These are phyloP conservation scores for Phaethon lepturus DNA, from an alignment of 2,113 vertebrate genomes.

Conservation along the genomic window DNA sequence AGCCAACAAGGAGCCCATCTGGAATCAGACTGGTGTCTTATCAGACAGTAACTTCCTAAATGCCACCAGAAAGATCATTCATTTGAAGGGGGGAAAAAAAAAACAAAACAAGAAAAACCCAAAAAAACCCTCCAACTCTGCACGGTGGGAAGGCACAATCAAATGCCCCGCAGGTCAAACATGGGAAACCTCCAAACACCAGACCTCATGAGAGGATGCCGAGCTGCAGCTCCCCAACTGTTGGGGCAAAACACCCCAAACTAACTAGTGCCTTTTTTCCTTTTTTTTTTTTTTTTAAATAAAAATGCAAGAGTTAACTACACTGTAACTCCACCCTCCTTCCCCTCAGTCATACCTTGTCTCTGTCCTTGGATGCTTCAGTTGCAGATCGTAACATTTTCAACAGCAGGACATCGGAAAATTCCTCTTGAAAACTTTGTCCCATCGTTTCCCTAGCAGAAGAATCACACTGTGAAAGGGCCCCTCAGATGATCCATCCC, in stretches of 20 bases:
- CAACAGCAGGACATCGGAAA: constrained; percentile 91
- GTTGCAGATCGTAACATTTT: constrained; percentile 90
- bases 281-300: not conserved
- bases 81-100: not conserved
- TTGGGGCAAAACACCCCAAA: rapidly evolving
- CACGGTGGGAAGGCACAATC: not conserved
- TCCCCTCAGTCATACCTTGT: constrained; percentile 79
- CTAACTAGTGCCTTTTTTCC: not conserved
- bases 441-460: constrained; percentile 84
- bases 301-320: not conserved
- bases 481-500: not conserved
- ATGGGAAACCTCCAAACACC: not conserved
- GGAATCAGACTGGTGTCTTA: not conserved
- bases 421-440: constrained; percentile 90
- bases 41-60: not conserved
- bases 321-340: not conserved
- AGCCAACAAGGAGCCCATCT: not conserved
- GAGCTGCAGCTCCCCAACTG: not conserved
- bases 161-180: not conserved
- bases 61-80: not conserved
- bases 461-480: not conserved
- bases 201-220: not conserved
- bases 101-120: not conserved
- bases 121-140: too few species aligned
- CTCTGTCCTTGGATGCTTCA: constrained; percentile 89